These are phyloP conservation scores for Yponomeuta malinellus DNA, from an alignment of 2,888 invertebrate species.

Conservation along the genomic window DNA sequence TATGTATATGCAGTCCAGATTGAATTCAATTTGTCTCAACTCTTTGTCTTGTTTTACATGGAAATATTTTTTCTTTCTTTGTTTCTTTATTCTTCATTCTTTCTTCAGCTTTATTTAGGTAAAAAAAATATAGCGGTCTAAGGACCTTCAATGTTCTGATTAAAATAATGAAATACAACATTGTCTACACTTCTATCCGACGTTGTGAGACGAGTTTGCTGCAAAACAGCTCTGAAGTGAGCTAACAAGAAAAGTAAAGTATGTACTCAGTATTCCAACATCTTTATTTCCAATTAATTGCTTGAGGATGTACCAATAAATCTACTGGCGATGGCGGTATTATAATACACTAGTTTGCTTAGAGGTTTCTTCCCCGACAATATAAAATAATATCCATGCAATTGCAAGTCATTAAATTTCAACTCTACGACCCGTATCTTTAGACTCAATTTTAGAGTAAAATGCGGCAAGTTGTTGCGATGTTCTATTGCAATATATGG, in stretches of 20 bases:
- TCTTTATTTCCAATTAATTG: constrained; percentile 61
- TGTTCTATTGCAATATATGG: not conserved
- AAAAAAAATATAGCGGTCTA: too few relatives aligned
- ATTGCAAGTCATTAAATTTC: constrained; percentile 21
- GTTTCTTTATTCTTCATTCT: not conserved
- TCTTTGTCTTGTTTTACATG: too few relatives aligned
- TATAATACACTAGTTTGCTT: constrained; percentile 55
- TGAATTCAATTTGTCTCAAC: too few relatives aligned
- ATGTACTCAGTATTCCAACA: constrained; percentile 39
- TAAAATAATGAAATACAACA: not conserved
- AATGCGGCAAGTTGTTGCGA: constrained; percentile 13
- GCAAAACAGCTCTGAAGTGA: not conserved
- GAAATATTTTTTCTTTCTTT: not conserved
- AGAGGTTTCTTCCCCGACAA: constrained; percentile 29
- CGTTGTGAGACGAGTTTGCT: not conserved
- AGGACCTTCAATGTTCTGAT: not conserved
- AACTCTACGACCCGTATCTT: constrained; percentile 19
- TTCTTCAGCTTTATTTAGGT: too few relatives aligned
- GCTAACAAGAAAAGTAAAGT: constrained; percentile 16
- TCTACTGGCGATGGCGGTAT: constrained; percentile 49
- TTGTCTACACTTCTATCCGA: not conserved
- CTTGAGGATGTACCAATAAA: constrained; percentile 56
- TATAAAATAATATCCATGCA: constrained; percentile 23
- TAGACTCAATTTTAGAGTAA: constrained; percentile 18
- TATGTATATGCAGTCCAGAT: too few relatives aligned